Percentiles rank a stretch among this genome's conserved stretches.
phyloP scores from a whole-genome alignment of 2,797 vertebrate species.

The Psittacula derbiana region DNA sequence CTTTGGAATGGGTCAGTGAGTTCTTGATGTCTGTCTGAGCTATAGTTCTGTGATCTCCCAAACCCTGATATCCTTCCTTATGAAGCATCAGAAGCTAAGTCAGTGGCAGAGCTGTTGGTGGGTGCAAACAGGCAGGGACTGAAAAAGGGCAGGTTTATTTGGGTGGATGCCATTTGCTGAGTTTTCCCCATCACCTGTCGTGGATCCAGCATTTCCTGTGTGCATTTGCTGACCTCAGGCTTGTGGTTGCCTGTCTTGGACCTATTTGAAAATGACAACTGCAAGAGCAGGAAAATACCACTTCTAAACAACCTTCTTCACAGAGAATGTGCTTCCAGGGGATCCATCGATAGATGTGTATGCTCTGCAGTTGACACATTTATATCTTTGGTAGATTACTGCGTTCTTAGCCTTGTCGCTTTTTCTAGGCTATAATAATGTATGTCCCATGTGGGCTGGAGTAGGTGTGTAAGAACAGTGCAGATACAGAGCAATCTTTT shows the following conservation, averaged over 20 bases:
- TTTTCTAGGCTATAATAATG: neutral
- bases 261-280: neutral
- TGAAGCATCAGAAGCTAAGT: neutral
- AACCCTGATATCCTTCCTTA: neutral
- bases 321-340: neutral
- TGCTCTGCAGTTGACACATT: neutral
- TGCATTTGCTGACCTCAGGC: neutral
- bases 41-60: neutral
- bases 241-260: neutral
- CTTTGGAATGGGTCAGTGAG: accelerated
- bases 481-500: neutral
- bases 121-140: neutral
- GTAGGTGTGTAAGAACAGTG: neutral
- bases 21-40: neutral
- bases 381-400: neutral
- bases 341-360: neutral
- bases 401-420: neutral
- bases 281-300: neutral
- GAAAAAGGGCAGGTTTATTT: neutral
- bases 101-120: neutral
- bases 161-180: neutral
- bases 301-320: neutral
- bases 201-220: neutral
- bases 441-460: neutral
- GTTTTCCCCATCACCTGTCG: neutral